Conservation (phyloP, 2,113 vertebrate species). For the Octodon degus region DNA sequence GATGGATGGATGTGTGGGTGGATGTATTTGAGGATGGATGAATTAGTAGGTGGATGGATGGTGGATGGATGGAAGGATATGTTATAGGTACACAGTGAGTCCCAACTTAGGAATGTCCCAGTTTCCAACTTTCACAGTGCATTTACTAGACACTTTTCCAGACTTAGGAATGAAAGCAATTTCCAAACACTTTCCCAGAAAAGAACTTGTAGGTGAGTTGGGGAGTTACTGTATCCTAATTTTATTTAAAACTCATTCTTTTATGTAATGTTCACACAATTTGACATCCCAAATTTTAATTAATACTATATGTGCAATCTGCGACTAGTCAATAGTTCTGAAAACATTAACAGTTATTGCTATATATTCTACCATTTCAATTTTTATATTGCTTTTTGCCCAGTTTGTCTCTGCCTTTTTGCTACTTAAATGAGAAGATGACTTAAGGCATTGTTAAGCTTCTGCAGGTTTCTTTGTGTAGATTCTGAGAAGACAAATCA, state of each 20-base stretch:
- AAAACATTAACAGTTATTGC: conserved; percentile 7
- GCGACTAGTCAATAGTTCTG: not conserved
- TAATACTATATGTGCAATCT: not conserved
- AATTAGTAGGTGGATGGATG: too few relatives aligned
- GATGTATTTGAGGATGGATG: too few relatives aligned
- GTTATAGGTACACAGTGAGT: not conserved
- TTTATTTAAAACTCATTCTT: not conserved
- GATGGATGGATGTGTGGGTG: not conserved
- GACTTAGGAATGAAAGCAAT: not conserved
- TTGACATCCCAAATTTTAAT: not conserved
- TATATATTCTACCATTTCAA: not conserved
- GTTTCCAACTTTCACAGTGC: not conserved
- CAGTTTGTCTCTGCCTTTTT: not conserved
- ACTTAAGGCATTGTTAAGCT: not conserved
- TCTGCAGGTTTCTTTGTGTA: not conserved
- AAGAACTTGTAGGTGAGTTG: not conserved
- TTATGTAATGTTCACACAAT: not conserved
- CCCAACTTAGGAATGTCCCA: not conserved
- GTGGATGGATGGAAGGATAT: not conserved
- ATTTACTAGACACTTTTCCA: not conserved
- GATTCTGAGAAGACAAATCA: not conserved
- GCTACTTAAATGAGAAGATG: not conserved
- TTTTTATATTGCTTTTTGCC: not conserved
- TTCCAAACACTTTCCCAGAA: not conserved
- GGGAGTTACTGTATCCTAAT: not conserved